Evolutionary conservation across 1,140 invertebrate genomes (phyloP).

Genomic region (Nephotettix cincticeps): DNA sequence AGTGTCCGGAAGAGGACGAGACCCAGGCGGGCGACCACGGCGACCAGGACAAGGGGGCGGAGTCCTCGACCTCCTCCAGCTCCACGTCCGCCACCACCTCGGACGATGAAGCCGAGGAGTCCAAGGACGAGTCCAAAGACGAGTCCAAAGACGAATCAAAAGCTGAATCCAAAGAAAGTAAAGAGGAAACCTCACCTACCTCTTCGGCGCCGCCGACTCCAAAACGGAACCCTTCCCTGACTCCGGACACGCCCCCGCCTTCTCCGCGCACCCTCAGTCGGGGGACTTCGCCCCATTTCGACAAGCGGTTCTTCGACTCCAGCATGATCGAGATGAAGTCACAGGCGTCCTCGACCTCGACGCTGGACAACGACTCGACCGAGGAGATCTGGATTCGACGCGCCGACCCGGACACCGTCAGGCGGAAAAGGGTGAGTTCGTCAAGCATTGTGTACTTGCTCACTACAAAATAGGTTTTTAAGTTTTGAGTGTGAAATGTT

Average conservation of each 20-base stretch:
- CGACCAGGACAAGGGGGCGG: background rate
- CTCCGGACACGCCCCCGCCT: conserved; percentile 43
- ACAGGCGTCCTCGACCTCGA: conserved; percentile 61
- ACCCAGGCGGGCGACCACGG: conserved; percentile 55
- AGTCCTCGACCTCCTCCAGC: background rate
- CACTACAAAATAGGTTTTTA: too few species aligned
- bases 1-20: conserved; percentile 80
- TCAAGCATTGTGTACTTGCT: too few species aligned
- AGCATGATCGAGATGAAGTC: conserved; percentile 79
- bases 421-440: conserved; percentile 45
- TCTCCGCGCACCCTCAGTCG: conserved; percentile 34
- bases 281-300: conserved; percentile 59
- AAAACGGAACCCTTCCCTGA: conserved; percentile 47
- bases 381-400: conserved; percentile 73
- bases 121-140: background rate
- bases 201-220: conserved; percentile 43
- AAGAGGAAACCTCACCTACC: conserved; percentile 1
- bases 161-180: background rate
- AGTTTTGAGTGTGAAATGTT: too few species aligned
- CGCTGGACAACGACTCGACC: conserved; percentile 56
- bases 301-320: conserved; percentile 76
- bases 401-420: conserved; percentile 47
- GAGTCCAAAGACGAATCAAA: background rate
- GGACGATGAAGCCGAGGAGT: conserved; percentile 40
- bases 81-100: conserved; percentile 42